Base-by-base conservation (phyloP, 2,113 vertebrate species). In the Cyprinus carpio region DNA sequence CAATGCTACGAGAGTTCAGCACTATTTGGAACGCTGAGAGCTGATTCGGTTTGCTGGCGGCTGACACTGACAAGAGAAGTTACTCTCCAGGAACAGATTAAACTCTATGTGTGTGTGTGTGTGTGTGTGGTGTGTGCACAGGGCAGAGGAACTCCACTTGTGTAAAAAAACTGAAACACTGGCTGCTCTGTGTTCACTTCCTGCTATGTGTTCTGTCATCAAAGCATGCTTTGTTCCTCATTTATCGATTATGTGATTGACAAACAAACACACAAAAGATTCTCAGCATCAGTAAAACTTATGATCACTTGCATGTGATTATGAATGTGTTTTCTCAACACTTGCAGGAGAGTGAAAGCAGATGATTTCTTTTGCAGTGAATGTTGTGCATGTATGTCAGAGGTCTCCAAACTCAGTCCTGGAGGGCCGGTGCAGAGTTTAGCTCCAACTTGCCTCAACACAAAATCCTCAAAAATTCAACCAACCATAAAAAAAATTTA, bases 31-130 rank as follows among this genome's bases (percentile, higher is more conserved):
- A 62, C 20, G n/a, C 40, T 16, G 43, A 69, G 31, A 69, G 67
- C 72, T 75, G 56, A 51, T 51, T 85, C 37, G 46, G 81, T 64
- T 80, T 84, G 64, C 54, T 62, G 43, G 25, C 18, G 49, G 81
- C 65, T 62, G 49, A 65, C 56, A 67, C 40, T 84, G 58, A 84
- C 81, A 72, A 58, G 43, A 80, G 49, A 65, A 75, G 67, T 54
- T 67, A 62, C 76, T 84, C 37, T 84, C 51, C 69, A 84, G 82
- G 76, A 84, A 84, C 86, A 81, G 67, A 81, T 74, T 72, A 76
- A 65, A 74, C 56, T 51, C 40, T 18, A 13, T 27, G 37, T 43
- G 37, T 74, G 37, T 74, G 37, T 69, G 29, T 3, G 15, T 34
- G 29, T 0, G 64, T 34, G 64, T 18, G 29, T 31, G 65, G 29